phyloP scores from a whole-genome alignment of 2,888 invertebrate genomes.

The Escarpia spicata region DNA sequence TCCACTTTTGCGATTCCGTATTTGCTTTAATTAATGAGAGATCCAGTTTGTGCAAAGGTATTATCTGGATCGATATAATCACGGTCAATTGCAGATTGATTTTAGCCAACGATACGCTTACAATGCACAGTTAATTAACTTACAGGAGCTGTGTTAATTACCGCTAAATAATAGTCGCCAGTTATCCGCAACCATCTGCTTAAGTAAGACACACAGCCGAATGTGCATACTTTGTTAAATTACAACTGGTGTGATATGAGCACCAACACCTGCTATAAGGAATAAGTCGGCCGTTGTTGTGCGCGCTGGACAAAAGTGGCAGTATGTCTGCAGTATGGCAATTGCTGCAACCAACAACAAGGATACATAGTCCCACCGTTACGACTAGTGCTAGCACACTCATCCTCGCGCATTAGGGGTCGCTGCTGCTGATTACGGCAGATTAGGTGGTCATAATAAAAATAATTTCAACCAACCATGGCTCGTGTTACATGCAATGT shows the following conservation, averaged over 20 bases:
- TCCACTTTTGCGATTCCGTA: background rate
- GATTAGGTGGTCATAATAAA: too few species aligned
- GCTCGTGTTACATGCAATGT: too few species aligned
- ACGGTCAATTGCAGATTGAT: background rate
- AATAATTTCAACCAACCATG: too few species aligned
- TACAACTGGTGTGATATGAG: background rate
- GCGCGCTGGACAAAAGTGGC: background rate
- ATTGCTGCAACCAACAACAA: background rate
- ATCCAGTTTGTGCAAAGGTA: background rate
- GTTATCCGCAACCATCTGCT: background rate
- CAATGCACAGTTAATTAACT: background rate
- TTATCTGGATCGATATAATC: constrained; percentile 10
- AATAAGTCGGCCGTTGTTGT: background rate
- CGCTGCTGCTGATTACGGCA: too few species aligned
- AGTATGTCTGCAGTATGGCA: background rate
- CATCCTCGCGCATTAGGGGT: background rate
- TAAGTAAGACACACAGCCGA: background rate
- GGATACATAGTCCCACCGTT: background rate
- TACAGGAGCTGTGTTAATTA: background rate
- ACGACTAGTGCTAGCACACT: background rate
- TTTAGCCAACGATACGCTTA: background rate
- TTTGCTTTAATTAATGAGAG: background rate
- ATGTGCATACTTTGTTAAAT: background rate
- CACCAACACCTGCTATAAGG: background rate
- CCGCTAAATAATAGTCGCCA: background rate